These are phyloP conservation scores for Pachymerium ferrugineum DNA, from an alignment of 2,888 invertebrate genomes.

Conservation along the genomic window DNA sequence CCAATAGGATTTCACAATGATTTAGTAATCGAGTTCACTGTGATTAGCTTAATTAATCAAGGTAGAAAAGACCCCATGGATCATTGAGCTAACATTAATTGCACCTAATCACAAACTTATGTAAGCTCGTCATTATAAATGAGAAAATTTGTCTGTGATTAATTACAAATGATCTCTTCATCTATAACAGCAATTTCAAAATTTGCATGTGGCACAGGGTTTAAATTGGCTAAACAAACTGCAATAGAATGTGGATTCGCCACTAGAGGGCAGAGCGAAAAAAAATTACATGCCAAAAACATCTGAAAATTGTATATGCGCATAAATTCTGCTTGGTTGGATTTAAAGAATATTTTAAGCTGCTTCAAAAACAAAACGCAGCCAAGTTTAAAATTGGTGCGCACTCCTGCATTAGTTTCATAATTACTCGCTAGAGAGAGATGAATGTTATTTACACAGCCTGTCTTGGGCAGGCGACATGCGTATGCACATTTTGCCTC, in stretches of 20 bases:
- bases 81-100: conserved; percentile 8
- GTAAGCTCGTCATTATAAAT: neutral
- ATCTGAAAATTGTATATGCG: neutral
- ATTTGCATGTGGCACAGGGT: too few relatives aligned
- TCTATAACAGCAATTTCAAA: neutral
- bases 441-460: conserved; percentile 11
- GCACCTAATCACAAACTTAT: neutral
- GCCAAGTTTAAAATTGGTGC: conserved; percentile 21
- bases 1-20: conserved; percentile 6
- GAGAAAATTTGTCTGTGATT: neutral
- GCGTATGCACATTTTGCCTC: conserved; percentile 7
- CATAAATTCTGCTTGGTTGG: conserved; percentile 1
- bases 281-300: conserved; percentile 1
- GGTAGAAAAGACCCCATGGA: neutral
- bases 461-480: conserved; percentile 25
- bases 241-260: too few relatives aligned
- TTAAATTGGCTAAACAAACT: too few relatives aligned
- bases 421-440: conserved; percentile 27
- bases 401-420: conserved; percentile 6
- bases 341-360: conserved; percentile 1
- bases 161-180: neutral
- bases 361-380: conserved; percentile 13
- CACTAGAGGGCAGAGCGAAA: too few relatives aligned
- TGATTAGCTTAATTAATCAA: conserved; percentile 23
- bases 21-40: neutral